Conservation (phyloP, 2,113 vertebrate species). For the Felis chaus region DNA sequence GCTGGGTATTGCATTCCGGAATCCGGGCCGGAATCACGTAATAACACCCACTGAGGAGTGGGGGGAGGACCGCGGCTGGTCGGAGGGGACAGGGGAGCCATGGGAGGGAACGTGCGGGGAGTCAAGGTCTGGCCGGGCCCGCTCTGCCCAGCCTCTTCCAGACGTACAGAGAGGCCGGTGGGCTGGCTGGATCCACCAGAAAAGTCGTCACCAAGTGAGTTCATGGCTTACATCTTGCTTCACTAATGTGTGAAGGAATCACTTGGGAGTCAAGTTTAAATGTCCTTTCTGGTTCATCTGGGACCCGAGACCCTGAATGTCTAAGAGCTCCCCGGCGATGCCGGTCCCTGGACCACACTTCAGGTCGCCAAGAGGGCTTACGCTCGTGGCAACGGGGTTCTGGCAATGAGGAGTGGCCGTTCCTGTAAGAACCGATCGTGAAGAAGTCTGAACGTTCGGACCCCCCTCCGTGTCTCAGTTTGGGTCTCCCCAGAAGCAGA, state of each 20-base stretch:
- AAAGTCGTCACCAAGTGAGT: too few relatives aligned
- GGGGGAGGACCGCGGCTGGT: background rate
- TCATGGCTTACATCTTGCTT: background rate
- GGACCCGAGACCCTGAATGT: background rate
- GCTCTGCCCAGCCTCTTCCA: background rate
- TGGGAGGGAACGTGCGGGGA: accelerated
- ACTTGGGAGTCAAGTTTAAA: background rate
- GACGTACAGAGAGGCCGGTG: background rate
- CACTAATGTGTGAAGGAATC: background rate
- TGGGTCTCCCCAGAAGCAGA: background rate
- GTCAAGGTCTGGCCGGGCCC: background rate
- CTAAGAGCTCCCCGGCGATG: background rate
- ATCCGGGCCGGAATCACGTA: constrained; percentile 43
- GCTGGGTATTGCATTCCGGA: constrained; percentile 63
- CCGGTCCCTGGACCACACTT: accelerated
- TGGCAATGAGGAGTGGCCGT: accelerated
- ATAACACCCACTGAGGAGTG: background rate
- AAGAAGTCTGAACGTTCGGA: background rate
- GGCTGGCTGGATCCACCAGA: background rate
- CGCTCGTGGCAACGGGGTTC: too few relatives aligned
- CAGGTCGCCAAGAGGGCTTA: accelerated
- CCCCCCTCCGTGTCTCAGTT: background rate
- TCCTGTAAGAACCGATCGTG: background rate
- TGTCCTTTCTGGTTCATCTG: background rate
- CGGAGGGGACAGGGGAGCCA: background rate